Conservation (phyloP, 1,140 invertebrate genomes). For the Eurosta solidaginis region DNA sequence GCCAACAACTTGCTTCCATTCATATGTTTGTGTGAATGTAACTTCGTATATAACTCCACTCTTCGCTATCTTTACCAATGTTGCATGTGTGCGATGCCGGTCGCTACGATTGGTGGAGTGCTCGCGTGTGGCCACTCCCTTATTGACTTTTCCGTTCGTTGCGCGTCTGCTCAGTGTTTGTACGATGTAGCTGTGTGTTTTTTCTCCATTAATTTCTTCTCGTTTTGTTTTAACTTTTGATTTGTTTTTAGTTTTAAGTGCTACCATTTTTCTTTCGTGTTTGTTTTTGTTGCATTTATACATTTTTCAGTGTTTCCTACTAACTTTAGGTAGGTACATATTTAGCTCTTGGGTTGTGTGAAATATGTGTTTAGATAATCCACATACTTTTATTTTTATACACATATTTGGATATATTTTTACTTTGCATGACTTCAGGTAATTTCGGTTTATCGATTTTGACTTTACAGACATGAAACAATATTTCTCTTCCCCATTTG, state of each 20-base stretch:
- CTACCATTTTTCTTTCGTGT: slow-evolving; percentile 18
- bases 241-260: slow-evolving; percentile 8
- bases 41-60: not conserved
- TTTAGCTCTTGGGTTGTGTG: not conserved
- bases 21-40: not conserved
- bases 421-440: slow-evolving; percentile 1
- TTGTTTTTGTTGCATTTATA: not conserved
- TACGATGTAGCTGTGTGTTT: not conserved
- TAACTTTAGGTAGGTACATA: no score
- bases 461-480: no score
- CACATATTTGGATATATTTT: not conserved
- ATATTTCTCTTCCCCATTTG: no score
- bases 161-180: not conserved
- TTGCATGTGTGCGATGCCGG: slow-evolving; percentile 6
- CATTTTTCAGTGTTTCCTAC: not conserved
- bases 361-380: not conserved
- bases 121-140: slow-evolving; percentile 24
- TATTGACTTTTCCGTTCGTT: slow-evolving; percentile 28
- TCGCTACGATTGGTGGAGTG: slow-evolving; percentile 12
- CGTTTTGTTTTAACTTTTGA: not conserved
- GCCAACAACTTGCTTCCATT: not conserved
- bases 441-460: slow-evolving; percentile 20
- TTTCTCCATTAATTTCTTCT: not conserved
- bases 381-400: not conserved
- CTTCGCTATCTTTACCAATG: not conserved